A percentile compares a stretch with the other conserved stretches of the same genome.
phyloP scores from a whole-genome alignment of 2,888 invertebrate species.

The Ariolimax columbianus region DNA sequence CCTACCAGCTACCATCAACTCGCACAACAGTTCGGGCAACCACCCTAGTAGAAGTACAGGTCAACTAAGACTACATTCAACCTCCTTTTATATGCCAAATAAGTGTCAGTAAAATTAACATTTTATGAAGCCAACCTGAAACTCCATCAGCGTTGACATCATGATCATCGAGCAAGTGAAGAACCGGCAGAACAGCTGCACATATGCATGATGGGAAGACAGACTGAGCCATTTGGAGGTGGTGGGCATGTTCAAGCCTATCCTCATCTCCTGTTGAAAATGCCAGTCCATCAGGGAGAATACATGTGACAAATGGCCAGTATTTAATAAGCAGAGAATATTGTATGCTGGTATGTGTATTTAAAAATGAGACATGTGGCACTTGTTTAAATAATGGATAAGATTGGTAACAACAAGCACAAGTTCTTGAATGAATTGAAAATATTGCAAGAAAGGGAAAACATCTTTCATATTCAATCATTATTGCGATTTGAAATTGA shows the following conservation, averaged over 20 bases:
- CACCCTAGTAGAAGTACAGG: too few relatives aligned
- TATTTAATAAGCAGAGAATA: neutral
- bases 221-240: constrained; percentile 89
- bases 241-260: constrained; percentile 75
- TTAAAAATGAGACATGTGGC: neutral
- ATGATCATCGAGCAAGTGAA: constrained; percentile 95
- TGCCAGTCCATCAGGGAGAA: neutral
- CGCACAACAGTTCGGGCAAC: too few relatives aligned
- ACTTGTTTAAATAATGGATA: neutral
- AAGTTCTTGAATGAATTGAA: neutral
- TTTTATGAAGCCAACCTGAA: constrained; percentile 74
- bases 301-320: neutral
- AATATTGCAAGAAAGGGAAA: neutral
- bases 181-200: constrained; percentile 95
- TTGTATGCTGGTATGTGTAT: neutral
- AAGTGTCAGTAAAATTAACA: too few relatives aligned
- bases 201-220: constrained; percentile 98
- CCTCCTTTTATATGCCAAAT: too few relatives aligned
- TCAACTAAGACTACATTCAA: too few relatives aligned
- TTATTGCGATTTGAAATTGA: too few relatives aligned
- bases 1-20: too few relatives aligned
- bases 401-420: neutral
- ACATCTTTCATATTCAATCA: neutral
- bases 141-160: constrained; percentile 95
- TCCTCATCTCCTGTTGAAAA: constrained; percentile 74